A percentile compares a stretch with the other conserved stretches of the same genome.
These are phyloP conservation scores for Notamacropus eugenii DNA, from an alignment of 2,797 vertebrate genomes.

Conservation along the genomic window DNA sequence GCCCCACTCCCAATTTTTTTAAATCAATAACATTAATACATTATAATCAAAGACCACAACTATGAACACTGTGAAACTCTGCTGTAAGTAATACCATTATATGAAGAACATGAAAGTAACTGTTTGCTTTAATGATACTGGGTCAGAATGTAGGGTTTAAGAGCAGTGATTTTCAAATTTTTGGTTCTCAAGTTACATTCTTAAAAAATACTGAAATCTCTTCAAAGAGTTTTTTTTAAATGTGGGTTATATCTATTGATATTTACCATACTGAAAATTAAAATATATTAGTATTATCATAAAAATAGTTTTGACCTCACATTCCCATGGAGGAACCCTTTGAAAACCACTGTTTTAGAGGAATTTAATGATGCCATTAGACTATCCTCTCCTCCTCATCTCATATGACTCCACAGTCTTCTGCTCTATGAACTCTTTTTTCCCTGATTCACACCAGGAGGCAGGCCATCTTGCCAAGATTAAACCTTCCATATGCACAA, in stretches of 20 bases:
- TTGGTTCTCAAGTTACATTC: background rate
- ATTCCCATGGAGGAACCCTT: background rate
- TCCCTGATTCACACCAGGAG: background rate
- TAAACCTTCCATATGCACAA: background rate
- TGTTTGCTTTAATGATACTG: background rate
- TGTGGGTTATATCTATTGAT: background rate
- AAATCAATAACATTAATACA: background rate
- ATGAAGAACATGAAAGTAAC: background rate
- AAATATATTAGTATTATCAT: background rate
- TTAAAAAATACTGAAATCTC: background rate
- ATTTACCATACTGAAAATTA: background rate
- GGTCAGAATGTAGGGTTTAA: background rate
- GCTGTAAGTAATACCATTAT: background rate
- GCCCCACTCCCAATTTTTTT: background rate
- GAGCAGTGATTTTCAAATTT: background rate
- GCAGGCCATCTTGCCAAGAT: background rate
- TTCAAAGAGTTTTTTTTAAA: background rate
- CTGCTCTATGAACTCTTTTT: background rate
- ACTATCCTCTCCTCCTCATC: background rate
- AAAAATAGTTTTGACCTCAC: background rate
- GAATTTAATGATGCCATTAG: background rate
- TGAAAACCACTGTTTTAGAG: background rate
- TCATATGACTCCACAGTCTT: background rate
- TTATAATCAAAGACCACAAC: background rate
- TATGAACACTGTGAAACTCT: background rate